Conservation (phyloP, 1,140 invertebrate species). For the Archivesica marissinica region DNA sequence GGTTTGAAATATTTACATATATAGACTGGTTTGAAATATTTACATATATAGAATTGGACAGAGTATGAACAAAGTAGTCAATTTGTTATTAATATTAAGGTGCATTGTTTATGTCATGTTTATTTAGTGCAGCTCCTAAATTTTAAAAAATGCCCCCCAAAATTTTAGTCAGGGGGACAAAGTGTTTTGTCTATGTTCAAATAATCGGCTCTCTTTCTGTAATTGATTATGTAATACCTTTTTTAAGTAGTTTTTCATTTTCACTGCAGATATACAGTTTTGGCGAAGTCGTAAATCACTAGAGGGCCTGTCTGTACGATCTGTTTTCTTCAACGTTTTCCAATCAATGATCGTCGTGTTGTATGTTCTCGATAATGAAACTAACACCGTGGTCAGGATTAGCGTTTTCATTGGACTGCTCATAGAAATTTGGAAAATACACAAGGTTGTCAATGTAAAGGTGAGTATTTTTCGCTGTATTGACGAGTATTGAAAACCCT, state of each 20-base stretch:
- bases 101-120: no score
- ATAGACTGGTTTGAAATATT: no score
- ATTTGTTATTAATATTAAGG: no score
- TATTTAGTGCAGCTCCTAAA: no score
- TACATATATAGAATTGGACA: no score
- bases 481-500: neutral
- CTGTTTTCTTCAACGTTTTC: slow-evolving; percentile 99
- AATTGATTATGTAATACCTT: no score
- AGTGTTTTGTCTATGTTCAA: no score
- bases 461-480: slow-evolving; percentile 67
- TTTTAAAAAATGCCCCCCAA: no score
- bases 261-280: slow-evolving; percentile 97
- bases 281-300: slow-evolving; percentile 99
- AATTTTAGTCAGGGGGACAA: no score
- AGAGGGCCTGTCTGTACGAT: slow-evolving; percentile 98
- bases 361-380: slow-evolving; percentile 99
- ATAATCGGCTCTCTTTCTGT: no score
- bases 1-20: no score
- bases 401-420: slow-evolving; percentile 93
- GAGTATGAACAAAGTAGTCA: no score
- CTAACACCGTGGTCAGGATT: slow-evolving; percentile 97
- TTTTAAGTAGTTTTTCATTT: slow-evolving; percentile 49
- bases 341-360: slow-evolving; percentile 97
- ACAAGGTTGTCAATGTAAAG: slow-evolving; percentile 91
- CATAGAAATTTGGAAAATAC: slow-evolving; percentile 99